phyloP scores from a whole-genome alignment of 2,113 vertebrate genomes.

The Nesogale talazaci region DNA sequence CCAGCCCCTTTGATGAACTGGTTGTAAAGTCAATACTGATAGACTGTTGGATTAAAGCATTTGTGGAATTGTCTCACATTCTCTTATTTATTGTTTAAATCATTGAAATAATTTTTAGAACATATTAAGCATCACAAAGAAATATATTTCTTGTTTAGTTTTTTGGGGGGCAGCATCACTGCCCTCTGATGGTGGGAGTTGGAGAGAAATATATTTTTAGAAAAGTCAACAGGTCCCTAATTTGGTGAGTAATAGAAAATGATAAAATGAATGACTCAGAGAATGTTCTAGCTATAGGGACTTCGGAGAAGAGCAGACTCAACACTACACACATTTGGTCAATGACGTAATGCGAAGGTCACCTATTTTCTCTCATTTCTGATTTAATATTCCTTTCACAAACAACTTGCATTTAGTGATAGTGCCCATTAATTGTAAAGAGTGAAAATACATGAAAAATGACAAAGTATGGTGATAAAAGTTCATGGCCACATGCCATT shows the following conservation, averaged over 20 bases:
- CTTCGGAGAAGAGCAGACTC: neutral
- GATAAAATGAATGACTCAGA: neutral
- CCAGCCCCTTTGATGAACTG: neutral
- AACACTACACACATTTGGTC: neutral
- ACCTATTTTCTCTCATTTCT: neutral
- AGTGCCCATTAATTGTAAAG: neutral
- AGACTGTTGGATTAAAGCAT: neutral
- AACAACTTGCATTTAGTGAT: neutral
- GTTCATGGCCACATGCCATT: neutral
- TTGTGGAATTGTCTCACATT: neutral
- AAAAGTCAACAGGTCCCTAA: no score
- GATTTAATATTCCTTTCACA: neutral
- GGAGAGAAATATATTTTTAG: no score
- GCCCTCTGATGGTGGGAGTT: no score
- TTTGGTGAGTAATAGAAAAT: no score
- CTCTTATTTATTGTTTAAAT: neutral
- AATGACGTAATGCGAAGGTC: neutral
- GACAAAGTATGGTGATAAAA: neutral
- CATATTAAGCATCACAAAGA: neutral
- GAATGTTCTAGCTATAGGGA: neutral
- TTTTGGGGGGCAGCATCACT: no score
- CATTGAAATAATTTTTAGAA: neutral
- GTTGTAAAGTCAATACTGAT: neutral
- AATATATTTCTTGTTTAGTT: no score
- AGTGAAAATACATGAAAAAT: neutral